Evolutionary conservation across 1,140 invertebrate species (phyloP).

Genomic region (Drosophila seguyi): DNA sequence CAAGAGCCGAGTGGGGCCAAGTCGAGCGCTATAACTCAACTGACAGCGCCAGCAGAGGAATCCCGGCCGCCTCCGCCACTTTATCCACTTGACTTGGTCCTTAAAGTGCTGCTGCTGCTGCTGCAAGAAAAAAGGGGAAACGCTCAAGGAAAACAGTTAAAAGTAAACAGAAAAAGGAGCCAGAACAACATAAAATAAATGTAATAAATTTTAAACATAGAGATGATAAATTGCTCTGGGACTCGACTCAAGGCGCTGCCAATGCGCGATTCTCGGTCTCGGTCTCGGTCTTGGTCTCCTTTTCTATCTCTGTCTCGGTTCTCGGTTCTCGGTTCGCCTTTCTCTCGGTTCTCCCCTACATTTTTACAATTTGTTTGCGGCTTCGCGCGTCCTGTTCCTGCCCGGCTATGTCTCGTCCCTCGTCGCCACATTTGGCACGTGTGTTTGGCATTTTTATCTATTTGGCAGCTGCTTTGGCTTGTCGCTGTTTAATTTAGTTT

Average conservation of each 20-base stretch:
- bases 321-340: neutral
- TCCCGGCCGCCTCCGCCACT: slow-evolving; percentile 53
- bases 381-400: slow-evolving; percentile 54
- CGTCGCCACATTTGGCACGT: slow-evolving; percentile 27
- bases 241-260: slow-evolving; percentile 71
- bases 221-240: slow-evolving; percentile 82
- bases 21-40: slow-evolving; percentile 68
- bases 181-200: slow-evolving; percentile 80
- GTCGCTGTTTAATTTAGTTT: slow-evolving; percentile 69
- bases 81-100: slow-evolving; percentile 60
- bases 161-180: slow-evolving; percentile 48
- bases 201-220: slow-evolving; percentile 84
- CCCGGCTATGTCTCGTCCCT: neutral
- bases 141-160: slow-evolving; percentile 43
- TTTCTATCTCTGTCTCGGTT: neutral
- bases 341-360: slow-evolving; percentile 28
- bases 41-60: slow-evolving; percentile 34
- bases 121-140: slow-evolving; percentile 2
- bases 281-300: neutral
- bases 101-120: slow-evolving; percentile 51
- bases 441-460: slow-evolving; percentile 73
- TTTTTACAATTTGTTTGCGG: slow-evolving; percentile 83
- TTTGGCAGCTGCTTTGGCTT: slow-evolving; percentile 68
- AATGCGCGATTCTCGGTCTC: slow-evolving; percentile 42
- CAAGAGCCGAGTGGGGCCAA: slow-evolving; percentile 51